Percentiles rank a stretch among this genome's conserved stretches.
Conservation (phyloP, 2,113 vertebrate genomes). For the Psittacara wagleri region DNA sequence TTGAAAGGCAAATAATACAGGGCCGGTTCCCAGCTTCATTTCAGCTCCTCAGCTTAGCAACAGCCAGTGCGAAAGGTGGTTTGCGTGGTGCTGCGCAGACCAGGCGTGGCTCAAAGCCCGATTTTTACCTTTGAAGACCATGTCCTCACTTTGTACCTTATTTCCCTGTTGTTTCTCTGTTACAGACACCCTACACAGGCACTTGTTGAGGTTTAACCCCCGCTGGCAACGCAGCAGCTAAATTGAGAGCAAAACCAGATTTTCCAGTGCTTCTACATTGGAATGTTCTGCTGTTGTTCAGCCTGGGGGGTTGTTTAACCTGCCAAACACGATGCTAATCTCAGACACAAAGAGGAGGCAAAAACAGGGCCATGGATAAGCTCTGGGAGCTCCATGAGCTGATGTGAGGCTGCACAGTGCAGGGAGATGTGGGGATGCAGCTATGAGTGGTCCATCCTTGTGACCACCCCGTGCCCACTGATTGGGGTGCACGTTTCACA, state of each 20-base stretch:
- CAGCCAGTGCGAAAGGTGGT: not conserved
- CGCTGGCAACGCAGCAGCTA: rapidly evolving
- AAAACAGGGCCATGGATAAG: not conserved
- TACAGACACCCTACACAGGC: not conserved
- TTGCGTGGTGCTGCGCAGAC: not conserved
- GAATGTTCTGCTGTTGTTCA: not conserved
- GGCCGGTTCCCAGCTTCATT: not conserved
- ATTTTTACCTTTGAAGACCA: not conserved
- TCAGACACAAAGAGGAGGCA: not conserved
- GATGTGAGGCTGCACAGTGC: rapidly evolving
- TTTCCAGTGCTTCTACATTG: not conserved
- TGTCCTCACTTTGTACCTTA: not conserved
- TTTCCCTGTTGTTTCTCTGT: not conserved
- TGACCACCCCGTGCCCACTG: rapidly evolving
- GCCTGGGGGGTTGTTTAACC: not conserved
- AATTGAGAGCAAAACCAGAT: not conserved
- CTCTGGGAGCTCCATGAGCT: not conserved
- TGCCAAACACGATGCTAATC: not conserved
- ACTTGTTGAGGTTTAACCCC: not conserved
- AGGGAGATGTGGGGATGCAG: not conserved
- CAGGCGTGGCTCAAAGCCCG: not conserved
- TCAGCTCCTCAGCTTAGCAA: not conserved
- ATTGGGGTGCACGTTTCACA: not conserved
- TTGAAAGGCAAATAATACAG: rapidly evolving
- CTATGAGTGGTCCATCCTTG: not conserved